Evolutionary conservation across 2,888 invertebrate species (phyloP).

Genomic region (Argyra leucocephala): DNA sequence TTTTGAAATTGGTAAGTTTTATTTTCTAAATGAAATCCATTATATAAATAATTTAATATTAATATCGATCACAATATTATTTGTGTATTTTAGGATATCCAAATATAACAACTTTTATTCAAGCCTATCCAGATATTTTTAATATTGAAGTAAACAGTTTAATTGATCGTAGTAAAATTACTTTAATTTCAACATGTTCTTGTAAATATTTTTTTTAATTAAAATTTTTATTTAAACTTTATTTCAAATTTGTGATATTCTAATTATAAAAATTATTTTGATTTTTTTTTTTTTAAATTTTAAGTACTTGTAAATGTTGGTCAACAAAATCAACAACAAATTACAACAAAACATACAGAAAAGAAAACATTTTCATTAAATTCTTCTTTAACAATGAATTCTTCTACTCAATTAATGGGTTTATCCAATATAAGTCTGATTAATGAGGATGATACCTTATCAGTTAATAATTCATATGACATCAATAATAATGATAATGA

Average conservation of each 20-base stretch:
- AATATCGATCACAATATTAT: neutral
- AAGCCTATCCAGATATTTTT: constrained; percentile 39
- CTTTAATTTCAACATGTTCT: constrained; percentile 33
- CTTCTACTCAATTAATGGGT: neutral
- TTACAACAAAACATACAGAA: neutral
- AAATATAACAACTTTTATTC: constrained; percentile 36
- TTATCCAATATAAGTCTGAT: neutral
- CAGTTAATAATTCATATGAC: neutral
- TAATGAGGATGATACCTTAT: neutral
- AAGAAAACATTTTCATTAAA: neutral
- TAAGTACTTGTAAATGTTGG: constrained; percentile 23
- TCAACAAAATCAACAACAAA: neutral
- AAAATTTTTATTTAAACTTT: too few relatives aligned
- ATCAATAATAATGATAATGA: neutral
- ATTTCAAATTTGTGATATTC: too few relatives aligned
- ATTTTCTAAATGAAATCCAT: neutral
- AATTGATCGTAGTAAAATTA: constrained; percentile 36
- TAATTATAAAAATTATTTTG: neutral
- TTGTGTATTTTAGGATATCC: constrained; percentile 31
- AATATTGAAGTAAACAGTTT: constrained; percentile 30
- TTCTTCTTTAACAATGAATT: neutral
- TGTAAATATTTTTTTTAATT: constrained; percentile 28
- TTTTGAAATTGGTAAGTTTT: constrained; percentile 33
- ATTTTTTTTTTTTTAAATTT: neutral
- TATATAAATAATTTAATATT: neutral